Percentiles rank a stretch among this genome's conserved stretches.
Evolutionary conservation across 2,797 vertebrate genomes (phyloP).

Genomic region (Halcyon chelicuti): DNA sequence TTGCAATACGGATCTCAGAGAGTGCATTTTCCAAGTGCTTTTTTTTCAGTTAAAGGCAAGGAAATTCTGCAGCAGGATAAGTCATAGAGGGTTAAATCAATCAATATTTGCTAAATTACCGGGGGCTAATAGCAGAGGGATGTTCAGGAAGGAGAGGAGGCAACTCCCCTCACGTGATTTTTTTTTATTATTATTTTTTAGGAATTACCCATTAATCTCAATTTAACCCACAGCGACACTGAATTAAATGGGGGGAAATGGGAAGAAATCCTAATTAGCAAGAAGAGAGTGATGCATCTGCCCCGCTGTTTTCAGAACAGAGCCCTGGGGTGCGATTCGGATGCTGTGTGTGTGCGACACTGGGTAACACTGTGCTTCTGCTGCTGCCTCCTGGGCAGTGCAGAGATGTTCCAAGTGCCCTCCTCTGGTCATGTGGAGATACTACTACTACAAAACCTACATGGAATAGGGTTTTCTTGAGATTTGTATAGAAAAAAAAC

Average conservation of each 20-base stretch:
- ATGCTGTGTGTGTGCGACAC: slow-evolving; percentile 34
- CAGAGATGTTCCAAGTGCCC: slow-evolving; percentile 79
- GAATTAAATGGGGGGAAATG: slow-evolving; percentile 28
- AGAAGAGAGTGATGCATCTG: neutral
- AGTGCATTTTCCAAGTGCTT: slow-evolving; percentile 55
- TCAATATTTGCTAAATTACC: slow-evolving; percentile 54
- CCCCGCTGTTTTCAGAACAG: slow-evolving; percentile 33
- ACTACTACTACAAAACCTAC: slow-evolving; percentile 66
- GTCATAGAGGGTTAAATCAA: slow-evolving; percentile 42
- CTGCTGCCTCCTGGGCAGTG: slow-evolving; percentile 72
- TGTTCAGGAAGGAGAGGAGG: neutral
- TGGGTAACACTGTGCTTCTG: slow-evolving; percentile 81
- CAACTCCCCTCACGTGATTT: neutral
- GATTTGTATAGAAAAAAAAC: slow-evolving; percentile 6
- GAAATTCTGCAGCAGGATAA: slow-evolving; percentile 45
- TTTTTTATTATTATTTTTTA: neutral
- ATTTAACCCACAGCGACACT: neutral
- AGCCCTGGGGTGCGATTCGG: slow-evolving; percentile 33
- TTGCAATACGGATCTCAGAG: slow-evolving; percentile 56
- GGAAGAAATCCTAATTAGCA: slow-evolving; percentile 9
- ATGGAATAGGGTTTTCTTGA: slow-evolving; percentile 54
- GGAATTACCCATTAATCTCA: slow-evolving; percentile 27
- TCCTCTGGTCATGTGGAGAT: slow-evolving; percentile 80
- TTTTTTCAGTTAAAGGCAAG: slow-evolving; percentile 37
- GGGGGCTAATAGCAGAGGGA: slow-evolving; percentile 47